Evolutionary conservation across 1,140 invertebrate genomes (phyloP).

Genomic region (Neotoxoptera formosana): DNA sequence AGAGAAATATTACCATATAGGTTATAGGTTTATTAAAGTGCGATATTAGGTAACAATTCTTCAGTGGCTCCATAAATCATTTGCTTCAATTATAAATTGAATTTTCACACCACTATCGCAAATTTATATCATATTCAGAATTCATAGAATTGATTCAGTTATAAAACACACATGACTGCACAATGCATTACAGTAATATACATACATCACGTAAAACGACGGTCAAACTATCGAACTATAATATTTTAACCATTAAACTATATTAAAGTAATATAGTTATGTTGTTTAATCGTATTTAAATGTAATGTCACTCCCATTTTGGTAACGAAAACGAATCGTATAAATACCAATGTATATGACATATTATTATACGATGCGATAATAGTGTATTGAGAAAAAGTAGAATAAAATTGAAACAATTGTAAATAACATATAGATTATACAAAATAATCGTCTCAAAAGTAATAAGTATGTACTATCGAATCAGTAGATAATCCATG

Average conservation of each 20-base stretch:
- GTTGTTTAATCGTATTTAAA: neutral
- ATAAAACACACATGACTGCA: constrained; percentile 40
- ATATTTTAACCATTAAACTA: neutral
- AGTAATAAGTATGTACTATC: neutral
- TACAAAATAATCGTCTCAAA: neutral
- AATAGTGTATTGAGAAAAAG: neutral
- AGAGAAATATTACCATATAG: neutral
- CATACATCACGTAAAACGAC: neutral
- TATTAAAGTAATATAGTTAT: neutral
- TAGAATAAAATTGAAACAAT: neutral
- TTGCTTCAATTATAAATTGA: constrained; percentile 10
- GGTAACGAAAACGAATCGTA: neutral
- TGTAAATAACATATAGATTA: neutral
- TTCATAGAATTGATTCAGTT: constrained; percentile 17
- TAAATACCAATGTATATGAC: neutral
- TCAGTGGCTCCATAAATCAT: constrained; percentile 1
- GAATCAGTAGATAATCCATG: neutral
- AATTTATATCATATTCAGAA: neutral
- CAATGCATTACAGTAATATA: neutral
- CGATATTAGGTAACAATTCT: neutral
- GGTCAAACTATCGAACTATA: neutral
- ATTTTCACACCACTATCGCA: neutral
- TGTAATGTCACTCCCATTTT: neutral
- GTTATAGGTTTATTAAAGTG: neutral
- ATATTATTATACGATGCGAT: neutral